These are phyloP conservation scores for Xestia sexstrigata DNA, from an alignment of 2,888 invertebrate species.

Conservation along the genomic window DNA sequence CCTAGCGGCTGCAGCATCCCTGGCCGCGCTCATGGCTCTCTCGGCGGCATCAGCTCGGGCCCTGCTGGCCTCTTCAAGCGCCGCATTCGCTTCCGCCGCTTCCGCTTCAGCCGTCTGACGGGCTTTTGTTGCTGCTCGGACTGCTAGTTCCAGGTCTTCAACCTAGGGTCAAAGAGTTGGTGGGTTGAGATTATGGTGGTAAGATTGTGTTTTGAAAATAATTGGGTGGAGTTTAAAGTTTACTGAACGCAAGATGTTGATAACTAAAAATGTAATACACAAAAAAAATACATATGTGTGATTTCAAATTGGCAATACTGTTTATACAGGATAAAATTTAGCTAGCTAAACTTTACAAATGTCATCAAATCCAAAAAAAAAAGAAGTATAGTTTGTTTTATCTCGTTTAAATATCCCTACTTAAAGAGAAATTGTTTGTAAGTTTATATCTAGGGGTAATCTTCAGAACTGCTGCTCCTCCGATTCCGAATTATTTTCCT, in stretches of 20 bases:
- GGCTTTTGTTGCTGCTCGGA: slow-evolving; percentile 96
- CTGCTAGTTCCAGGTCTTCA: slow-evolving; percentile 97
- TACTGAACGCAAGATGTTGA: not conserved
- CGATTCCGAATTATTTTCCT: too few relatives aligned
- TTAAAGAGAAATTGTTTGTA: too few relatives aligned
- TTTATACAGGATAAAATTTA: too few relatives aligned
- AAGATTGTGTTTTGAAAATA: not conserved
- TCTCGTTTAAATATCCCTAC: not conserved
- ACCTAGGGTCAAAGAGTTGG: slow-evolving; percentile 85
- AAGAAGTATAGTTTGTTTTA: not conserved
- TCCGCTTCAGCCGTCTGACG: slow-evolving; percentile 97
- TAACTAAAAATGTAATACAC: too few relatives aligned
- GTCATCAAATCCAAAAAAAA: not conserved
- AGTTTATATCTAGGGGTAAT: too few relatives aligned
- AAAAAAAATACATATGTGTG: too few relatives aligned
- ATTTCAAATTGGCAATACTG: too few relatives aligned
- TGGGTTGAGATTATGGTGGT: not conserved
- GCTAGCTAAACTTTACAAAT: too few relatives aligned
- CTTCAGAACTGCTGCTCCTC: too few relatives aligned
- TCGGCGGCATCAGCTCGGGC: slow-evolving; percentile 95
- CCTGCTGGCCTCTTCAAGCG: slow-evolving; percentile 95
- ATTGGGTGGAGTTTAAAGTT: not conserved
- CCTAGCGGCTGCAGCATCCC: slow-evolving; percentile 96
- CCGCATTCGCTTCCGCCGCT: slow-evolving; percentile 94
- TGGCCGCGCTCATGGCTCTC: slow-evolving; percentile 90